Evolutionary conservation across 2,797 vertebrate genomes (phyloP).

Genomic region (Synaphobranchus kaupii): DNA sequence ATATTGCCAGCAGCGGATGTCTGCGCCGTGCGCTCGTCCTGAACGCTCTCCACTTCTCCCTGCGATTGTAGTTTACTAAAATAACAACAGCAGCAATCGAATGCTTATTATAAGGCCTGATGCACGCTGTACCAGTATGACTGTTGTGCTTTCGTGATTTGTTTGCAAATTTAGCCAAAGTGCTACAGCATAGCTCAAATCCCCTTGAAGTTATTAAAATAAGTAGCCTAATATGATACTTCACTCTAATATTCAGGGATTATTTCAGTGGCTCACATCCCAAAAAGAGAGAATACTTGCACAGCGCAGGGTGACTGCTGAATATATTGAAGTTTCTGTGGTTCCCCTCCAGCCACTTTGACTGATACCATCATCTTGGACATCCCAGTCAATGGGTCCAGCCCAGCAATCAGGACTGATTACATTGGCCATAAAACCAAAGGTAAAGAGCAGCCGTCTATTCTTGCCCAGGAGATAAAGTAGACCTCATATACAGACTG

Average conservation of each 20-base stretch:
- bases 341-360: constrained; percentile 62
- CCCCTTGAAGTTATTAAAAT: neutral
- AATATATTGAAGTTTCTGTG: neutral
- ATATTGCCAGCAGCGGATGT: neutral
- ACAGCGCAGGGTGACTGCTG: neutral
- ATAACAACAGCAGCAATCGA: neutral
- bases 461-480: neutral
- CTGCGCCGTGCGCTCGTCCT: neutral
- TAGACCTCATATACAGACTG: neutral
- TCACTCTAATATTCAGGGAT: neutral
- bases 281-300: too few relatives aligned
- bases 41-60: neutral
- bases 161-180: neutral
- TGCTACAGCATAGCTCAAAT: neutral
- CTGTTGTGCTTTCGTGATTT: neutral
- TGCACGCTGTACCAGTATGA: neutral
- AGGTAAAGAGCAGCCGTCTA: constrained; percentile 59
- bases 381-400: constrained; percentile 91
- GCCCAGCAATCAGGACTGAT: constrained; percentile 90
- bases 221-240: neutral
- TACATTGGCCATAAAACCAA: constrained; percentile 93
- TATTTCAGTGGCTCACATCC: constrained; percentile 23
- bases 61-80: neutral
- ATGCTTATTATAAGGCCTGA: neutral
- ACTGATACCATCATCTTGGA: constrained; percentile 84